Evolutionary conservation across 2,113 vertebrate species (phyloP).

Genomic region (Nanorana parkeri): DNA sequence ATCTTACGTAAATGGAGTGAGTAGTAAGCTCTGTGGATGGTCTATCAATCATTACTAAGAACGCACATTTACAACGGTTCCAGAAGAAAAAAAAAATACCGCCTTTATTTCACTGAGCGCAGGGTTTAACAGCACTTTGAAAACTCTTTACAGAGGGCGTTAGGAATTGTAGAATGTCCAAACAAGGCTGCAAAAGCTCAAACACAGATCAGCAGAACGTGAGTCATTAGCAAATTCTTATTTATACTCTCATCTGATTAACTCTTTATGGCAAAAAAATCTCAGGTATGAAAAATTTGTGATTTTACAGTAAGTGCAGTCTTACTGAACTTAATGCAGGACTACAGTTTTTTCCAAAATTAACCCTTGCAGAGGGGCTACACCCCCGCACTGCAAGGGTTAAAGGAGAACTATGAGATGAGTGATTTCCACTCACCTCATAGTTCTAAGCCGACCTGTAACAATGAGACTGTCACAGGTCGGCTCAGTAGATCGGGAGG

Average conservation of each 20-base stretch:
- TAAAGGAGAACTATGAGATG: too few relatives aligned
- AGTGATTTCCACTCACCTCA: too few relatives aligned
- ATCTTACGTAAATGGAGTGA: constrained; percentile 44
- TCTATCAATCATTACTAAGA: constrained; percentile 30
- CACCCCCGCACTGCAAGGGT: too few relatives aligned
- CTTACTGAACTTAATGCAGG: too few relatives aligned
- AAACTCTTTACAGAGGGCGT: neutral
- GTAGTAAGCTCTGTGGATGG: constrained; percentile 5
- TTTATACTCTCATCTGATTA: neutral
- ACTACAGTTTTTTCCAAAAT: too few relatives aligned
- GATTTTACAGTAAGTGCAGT: too few relatives aligned
- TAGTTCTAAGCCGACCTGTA: too few relatives aligned
- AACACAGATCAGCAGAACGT: neutral
- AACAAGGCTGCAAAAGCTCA: constrained; percentile 23
- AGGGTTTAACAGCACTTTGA: neutral
- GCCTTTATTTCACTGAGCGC: constrained; percentile 3
- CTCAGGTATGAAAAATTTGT: neutral
- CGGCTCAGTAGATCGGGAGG: too few relatives aligned
- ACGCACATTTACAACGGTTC: constrained; percentile 1
- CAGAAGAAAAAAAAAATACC: neutral
- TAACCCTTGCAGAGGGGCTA: too few relatives aligned
- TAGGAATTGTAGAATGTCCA: constrained; percentile 12
- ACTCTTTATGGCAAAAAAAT: neutral
- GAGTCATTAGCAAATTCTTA: neutral
- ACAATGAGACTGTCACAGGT: too few relatives aligned